These are phyloP conservation scores for Sardina pilchardus DNA, from an alignment of 2,113 vertebrate genomes.

Conservation along the genomic window DNA sequence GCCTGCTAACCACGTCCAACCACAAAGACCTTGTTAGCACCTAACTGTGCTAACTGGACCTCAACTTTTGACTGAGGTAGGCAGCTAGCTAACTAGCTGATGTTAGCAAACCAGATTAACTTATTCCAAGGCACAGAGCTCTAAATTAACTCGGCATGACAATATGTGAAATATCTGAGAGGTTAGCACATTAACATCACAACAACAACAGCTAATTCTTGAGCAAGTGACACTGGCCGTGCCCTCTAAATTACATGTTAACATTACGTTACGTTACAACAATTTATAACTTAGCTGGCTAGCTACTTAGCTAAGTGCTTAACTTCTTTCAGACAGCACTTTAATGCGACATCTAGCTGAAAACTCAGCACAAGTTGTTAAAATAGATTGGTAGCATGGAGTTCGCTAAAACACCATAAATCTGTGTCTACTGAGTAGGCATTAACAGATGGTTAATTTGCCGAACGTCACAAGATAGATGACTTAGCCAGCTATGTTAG, in stretches of 20 bases:
- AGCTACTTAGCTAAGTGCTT: slow-evolving; percentile 16
- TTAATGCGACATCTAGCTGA: not conserved
- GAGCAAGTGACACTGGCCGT: not conserved
- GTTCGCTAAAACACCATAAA: not conserved
- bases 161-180: not conserved
- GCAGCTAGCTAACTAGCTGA: not conserved
- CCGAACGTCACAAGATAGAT: not conserved
- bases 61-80: not conserved
- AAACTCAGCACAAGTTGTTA: not conserved
- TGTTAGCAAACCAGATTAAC: not conserved
- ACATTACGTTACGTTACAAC: not conserved
- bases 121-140: not conserved
- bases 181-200: not conserved
- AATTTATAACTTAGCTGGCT: not conserved
- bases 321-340: not conserved
- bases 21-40: not conserved
- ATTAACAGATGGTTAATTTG: not conserved
- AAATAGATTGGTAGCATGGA: not conserved
- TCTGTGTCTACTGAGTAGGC: not conserved
- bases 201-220: not conserved
- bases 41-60: not conserved
- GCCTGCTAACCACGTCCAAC: not conserved
- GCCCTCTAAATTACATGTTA: not conserved
- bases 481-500: not conserved
- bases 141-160: not conserved